phyloP scores from a whole-genome alignment of 2,888 invertebrate species.

The Diaphora mendica region DNA sequence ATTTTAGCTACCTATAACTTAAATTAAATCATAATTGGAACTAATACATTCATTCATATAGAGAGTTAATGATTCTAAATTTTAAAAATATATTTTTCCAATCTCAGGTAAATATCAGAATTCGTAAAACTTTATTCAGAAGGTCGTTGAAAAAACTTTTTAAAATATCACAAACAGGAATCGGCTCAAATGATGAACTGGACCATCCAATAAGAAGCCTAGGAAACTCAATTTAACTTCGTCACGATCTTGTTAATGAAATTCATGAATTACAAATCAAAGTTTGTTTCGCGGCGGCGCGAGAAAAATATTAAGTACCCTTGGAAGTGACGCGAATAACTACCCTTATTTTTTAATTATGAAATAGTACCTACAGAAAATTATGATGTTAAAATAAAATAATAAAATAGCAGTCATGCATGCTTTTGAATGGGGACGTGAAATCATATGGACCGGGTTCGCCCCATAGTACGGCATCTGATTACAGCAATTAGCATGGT shows the following conservation, averaged over 20 bases:
- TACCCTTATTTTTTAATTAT: background rate
- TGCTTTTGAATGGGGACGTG: too few relatives aligned
- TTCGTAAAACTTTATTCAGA: background rate
- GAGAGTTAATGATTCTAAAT: too few relatives aligned
- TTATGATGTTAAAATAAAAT: too few relatives aligned
- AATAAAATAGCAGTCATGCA: background rate
- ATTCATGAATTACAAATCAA: constrained; percentile 78
- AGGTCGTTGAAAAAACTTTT: constrained; percentile 10
- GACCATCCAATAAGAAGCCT: constrained; percentile 55
- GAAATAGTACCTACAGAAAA: background rate
- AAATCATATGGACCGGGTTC: too few relatives aligned
- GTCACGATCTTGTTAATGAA: constrained; percentile 66
- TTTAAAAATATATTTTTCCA: background rate
- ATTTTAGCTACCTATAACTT: too few relatives aligned
- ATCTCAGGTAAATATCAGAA: constrained; percentile 4
- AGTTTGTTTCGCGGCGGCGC: constrained; percentile 49
- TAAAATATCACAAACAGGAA: constrained; percentile 22
- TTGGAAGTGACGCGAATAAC: background rate
- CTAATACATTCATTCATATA: too few relatives aligned
- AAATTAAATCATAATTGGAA: too few relatives aligned
- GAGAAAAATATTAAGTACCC: constrained; percentile 24
- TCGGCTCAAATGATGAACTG: constrained; percentile 33
- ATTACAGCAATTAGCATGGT: too few relatives aligned
- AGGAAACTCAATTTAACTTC: constrained; percentile 74
- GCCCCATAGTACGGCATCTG: too few relatives aligned